phyloP scores from a whole-genome alignment of 2,888 invertebrate species.

The Thereva unica region DNA sequence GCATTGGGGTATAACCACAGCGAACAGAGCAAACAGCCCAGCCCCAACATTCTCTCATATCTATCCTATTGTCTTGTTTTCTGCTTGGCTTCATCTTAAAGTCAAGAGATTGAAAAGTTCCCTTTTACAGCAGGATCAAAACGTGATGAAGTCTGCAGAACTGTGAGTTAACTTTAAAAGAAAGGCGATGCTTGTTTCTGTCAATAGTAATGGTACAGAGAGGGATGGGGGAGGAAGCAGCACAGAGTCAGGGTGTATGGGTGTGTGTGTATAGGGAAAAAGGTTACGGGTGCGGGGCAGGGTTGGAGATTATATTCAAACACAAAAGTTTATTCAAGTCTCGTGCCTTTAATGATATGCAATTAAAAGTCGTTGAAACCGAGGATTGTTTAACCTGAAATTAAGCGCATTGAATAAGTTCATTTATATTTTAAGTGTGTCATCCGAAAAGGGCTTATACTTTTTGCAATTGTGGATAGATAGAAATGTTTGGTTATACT shows the following conservation, averaged over 20 bases:
- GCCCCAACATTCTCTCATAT: not conserved
- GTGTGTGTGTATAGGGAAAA: conserved; percentile 1
- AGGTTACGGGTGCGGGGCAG: not conserved
- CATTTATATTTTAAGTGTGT: conserved; percentile 16
- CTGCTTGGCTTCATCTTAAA: conserved; percentile 31
- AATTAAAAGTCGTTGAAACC: conserved; percentile 25
- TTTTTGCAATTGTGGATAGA: too few species aligned
- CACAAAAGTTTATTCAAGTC: conserved; percentile 24
- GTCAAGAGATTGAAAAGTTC: conserved; percentile 32
- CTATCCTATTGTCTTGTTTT: conserved; percentile 32
- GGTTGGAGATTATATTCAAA: conserved; percentile 1
- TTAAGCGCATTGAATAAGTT: conserved; percentile 28
- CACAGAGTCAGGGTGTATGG: conserved; percentile 10
- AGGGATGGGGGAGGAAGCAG: not conserved
- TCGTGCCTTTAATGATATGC: conserved; percentile 31
- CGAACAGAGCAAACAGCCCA: not conserved
- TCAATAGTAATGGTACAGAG: not conserved
- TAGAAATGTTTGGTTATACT: too few species aligned
- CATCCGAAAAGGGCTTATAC: not conserved
- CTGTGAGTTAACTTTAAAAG: not conserved
- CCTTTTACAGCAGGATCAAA: conserved; percentile 22
- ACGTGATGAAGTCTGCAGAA: conserved; percentile 32
- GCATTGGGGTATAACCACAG: not conserved
- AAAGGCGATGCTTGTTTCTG: not conserved
- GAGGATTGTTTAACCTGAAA: conserved; percentile 26